These are phyloP conservation scores for Apamea anceps DNA, from an alignment of 2,888 invertebrate species.

Conservation along the genomic window DNA sequence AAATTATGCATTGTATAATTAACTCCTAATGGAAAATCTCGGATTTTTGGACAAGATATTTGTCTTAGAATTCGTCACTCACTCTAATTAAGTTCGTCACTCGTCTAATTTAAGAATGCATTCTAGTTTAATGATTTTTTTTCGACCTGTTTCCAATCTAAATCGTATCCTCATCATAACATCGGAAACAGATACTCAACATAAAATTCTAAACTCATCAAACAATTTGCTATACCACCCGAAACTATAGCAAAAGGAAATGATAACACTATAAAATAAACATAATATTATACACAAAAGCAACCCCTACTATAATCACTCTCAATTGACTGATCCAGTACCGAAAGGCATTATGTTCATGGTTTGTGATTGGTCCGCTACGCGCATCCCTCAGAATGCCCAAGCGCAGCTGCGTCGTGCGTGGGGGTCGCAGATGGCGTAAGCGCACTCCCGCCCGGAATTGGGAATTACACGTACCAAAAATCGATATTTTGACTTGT, in stretches of 20 bases:
- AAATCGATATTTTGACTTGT: constrained; percentile 78
- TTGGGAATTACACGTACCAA: constrained; percentile 67
- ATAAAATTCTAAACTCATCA: constrained; percentile 33
- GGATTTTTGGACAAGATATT: neutral
- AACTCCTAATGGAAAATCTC: constrained; percentile 5
- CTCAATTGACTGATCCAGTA: constrained; percentile 47
- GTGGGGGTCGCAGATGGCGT: constrained; percentile 89
- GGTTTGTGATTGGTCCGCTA: constrained; percentile 66
- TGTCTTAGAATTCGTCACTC: neutral
- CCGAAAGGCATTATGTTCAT: constrained; percentile 52
- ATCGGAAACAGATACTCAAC: constrained; percentile 34
- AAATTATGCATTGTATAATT: constrained; percentile 32
- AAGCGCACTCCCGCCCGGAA: constrained; percentile 75
- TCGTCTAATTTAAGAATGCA: no score
- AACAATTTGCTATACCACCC: constrained; percentile 40
- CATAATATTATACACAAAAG: constrained; percentile 56
- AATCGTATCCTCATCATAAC: neutral
- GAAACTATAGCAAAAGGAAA: constrained; percentile 53
- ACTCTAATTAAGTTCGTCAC: no score
- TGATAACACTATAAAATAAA: constrained; percentile 66
- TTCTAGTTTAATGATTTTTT: neutral
- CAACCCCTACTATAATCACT: constrained; percentile 65
- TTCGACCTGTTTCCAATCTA: neutral
- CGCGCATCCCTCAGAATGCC: constrained; percentile 72
- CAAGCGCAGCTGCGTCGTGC: constrained; percentile 85